Base-by-base conservation (phyloP, 2,113 vertebrate genomes). In the Apteryx mantelli region DNA sequence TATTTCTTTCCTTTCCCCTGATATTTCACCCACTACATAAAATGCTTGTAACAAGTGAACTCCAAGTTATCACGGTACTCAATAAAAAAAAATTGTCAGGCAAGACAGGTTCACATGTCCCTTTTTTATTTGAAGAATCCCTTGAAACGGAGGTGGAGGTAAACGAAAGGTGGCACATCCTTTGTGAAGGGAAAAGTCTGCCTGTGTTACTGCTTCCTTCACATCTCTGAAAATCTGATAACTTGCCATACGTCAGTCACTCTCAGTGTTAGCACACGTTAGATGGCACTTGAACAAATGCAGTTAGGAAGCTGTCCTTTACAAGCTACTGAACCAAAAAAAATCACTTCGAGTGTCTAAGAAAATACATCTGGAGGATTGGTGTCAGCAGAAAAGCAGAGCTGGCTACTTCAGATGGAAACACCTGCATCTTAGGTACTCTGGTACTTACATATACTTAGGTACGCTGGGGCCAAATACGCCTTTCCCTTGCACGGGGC, bases 151-250 rank as follows among this genome's bases (percentile, higher is more conserved):
- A 89, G 60, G 96, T 28, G 78, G 91, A 95, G 82, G 94, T 92
- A 95, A 96, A 97, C 9, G 74, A 60, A 93, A 96, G 89, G 93
- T 94, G 91, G 93, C 95, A 95, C 71, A 89, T 96, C 88, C 96
- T 97, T 94, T 97, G 93, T 97, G 88, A 84, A 88, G 91, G 93
- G 83, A 11, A 95, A 77, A 17, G 5, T 80, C 94, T 91, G 97
- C 93, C 94, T 86, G 70, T 63, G 94, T 77, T 94, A 87, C 85
- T 13, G 95, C 93, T 81, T 38, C 94, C 95, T 94, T 96, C 91
- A 82, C 40, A 97, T 97, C 95, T 95, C 93, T n/a, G 21, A 95
- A 93, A 88, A 95, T 88, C 97, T 95, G 95, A 96, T 94, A 94
- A 81, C 93, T 94, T 86, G 93, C 95, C 68, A 24, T 18, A 15